Evolutionary conservation across 2,797 vertebrate genomes (phyloP).

Genomic region (Oryzias sinensis): DNA sequence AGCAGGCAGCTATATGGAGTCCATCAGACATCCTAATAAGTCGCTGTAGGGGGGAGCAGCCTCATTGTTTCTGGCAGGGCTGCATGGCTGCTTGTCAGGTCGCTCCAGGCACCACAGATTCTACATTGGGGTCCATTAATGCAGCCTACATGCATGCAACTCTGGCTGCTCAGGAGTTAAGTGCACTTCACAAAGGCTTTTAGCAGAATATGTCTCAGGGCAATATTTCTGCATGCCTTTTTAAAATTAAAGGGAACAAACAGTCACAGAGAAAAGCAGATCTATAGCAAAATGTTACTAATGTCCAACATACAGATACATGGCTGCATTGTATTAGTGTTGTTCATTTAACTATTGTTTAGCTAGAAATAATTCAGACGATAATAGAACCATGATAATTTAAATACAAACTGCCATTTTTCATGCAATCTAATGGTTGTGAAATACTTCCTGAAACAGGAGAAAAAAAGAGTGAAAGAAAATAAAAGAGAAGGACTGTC

Average conservation of each 20-base stretch:
- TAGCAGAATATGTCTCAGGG: conserved; percentile 66
- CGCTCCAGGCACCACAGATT: conserved; percentile 55
- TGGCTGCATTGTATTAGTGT: too few species aligned
- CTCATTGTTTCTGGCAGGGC: conserved; percentile 39
- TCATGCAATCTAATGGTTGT: too few species aligned
- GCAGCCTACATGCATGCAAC: conserved; percentile 60
- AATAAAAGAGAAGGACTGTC: neutral
- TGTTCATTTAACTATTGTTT: too few species aligned
- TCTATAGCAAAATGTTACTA: conserved; percentile 23
- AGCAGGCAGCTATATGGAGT: conserved; percentile 61
- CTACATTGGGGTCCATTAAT: conserved; percentile 71
- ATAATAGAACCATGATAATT: too few species aligned
- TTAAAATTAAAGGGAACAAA: conserved; percentile 42
- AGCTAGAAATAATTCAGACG: too few species aligned
- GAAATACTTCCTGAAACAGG: neutral
- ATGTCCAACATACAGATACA: neutral
- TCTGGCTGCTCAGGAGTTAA: conserved; percentile 64
- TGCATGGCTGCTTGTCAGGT: conserved; percentile 28
- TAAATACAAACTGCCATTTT: too few species aligned
- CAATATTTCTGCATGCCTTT: conserved; percentile 57
- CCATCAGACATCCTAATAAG: conserved; percentile 66
- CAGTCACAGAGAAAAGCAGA: conserved; percentile 11
- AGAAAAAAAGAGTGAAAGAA: conserved; percentile 1
- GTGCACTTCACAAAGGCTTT: conserved; percentile 70
- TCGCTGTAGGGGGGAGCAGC: conserved; percentile 35